A percentile compares a stretch with the other conserved stretches of the same genome.
These are phyloP conservation scores for Mythimna pallens DNA, from an alignment of 2,888 invertebrate species.

Conservation along the genomic window DNA sequence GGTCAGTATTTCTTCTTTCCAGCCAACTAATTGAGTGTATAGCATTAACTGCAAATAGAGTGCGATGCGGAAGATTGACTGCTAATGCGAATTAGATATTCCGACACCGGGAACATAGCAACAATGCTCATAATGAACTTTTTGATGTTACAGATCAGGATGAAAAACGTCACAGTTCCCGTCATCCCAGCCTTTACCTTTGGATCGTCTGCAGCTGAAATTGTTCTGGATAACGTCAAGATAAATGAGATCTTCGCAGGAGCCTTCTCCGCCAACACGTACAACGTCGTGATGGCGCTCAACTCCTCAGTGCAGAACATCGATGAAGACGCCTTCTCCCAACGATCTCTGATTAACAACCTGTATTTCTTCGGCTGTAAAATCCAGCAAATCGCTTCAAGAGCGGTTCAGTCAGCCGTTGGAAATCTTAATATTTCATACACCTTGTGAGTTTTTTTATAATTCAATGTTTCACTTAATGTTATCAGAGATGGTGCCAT, in stretches of 20 bases:
- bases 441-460: slow-evolving; percentile 87
- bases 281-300: slow-evolving; percentile 91
- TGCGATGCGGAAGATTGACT: slow-evolving; percentile 49
- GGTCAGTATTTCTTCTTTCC: slow-evolving; percentile 79
- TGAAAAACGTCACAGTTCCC: slow-evolving; percentile 91
- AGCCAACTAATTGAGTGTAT: slow-evolving; percentile 11
- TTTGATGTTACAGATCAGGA: slow-evolving; percentile 90
- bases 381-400: slow-evolving; percentile 89
- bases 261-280: slow-evolving; percentile 93
- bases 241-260: slow-evolving; percentile 90
- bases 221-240: slow-evolving; percentile 87
- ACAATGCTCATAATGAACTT: slow-evolving; percentile 7
- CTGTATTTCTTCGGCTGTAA: slow-evolving; percentile 91
- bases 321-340: slow-evolving; percentile 92
- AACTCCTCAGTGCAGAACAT: slow-evolving; percentile 91
- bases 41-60: slow-evolving; percentile 20
- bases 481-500: neutral
- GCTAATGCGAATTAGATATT: slow-evolving; percentile 42
- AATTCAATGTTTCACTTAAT: neutral
- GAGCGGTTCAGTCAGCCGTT: slow-evolving; percentile 92
- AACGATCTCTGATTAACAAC: slow-evolving; percentile 91
- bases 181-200: slow-evolving; percentile 92
- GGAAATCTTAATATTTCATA: slow-evolving; percentile 92
- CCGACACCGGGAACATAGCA: neutral
- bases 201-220: slow-evolving; percentile 91